Conservation (phyloP, 2,797 vertebrate species). For the Sciaenops ocellatus region DNA sequence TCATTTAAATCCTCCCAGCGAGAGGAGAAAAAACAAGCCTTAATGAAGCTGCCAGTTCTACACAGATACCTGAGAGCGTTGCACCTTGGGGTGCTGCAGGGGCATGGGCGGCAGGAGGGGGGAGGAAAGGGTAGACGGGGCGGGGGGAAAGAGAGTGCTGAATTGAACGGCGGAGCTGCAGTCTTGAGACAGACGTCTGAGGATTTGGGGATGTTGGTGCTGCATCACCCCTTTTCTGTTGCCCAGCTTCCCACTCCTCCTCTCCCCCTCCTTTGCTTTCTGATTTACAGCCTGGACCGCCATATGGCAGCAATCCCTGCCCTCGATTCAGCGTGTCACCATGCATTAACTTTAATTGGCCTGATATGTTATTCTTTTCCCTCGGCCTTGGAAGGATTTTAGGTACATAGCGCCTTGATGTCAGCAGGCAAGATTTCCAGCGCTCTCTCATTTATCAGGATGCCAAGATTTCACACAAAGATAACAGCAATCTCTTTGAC, state of each 20-base stretch:
- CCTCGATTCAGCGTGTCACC: slow-evolving; percentile 83
- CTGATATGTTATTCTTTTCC: slow-evolving; percentile 83
- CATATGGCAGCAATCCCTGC: slow-evolving; percentile 86
- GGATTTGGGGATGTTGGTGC: slow-evolving; percentile 55
- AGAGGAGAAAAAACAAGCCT: slow-evolving; percentile 74
- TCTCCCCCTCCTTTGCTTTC: slow-evolving; percentile 43
- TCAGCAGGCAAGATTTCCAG: slow-evolving; percentile 74
- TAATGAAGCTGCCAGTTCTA: slow-evolving; percentile 83
- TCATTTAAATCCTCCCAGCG: slow-evolving; percentile 87
- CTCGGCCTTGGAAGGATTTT: slow-evolving; percentile 79
- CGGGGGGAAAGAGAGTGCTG: slow-evolving; percentile 2
- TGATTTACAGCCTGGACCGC: slow-evolving; percentile 81
- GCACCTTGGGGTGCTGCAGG: slow-evolving; percentile 75
- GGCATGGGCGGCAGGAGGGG: slow-evolving; percentile 39
- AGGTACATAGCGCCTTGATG: slow-evolving; percentile 78
- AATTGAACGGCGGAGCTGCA: slow-evolving; percentile 41
- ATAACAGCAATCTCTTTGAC: slow-evolving; percentile 79
- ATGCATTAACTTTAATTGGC: slow-evolving; percentile 87
- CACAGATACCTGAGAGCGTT: slow-evolving; percentile 75
- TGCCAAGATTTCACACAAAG: slow-evolving; percentile 79
- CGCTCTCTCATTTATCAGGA: slow-evolving; percentile 78
- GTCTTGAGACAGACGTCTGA: slow-evolving; percentile 48
- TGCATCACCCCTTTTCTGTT: slow-evolving; percentile 63
- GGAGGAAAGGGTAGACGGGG: slow-evolving; percentile 38
- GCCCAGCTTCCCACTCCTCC: slow-evolving; percentile 42